Percentiles rank a stretch among this genome's conserved stretches.
These are phyloP conservation scores for Ophion obscuratus DNA, from an alignment of 2,888 invertebrate species.

Conservation along the genomic window DNA sequence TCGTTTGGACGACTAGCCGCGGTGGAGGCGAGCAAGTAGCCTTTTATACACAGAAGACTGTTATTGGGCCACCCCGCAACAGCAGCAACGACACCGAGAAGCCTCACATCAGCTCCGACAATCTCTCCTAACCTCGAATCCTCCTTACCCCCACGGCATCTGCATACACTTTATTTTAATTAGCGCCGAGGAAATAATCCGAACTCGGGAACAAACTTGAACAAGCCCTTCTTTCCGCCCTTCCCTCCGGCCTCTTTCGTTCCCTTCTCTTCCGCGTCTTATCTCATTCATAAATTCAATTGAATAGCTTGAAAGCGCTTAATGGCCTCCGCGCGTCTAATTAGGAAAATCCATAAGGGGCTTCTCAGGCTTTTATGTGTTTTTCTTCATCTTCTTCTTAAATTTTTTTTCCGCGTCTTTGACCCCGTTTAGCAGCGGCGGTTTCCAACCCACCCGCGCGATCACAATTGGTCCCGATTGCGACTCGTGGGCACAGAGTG, in stretches of 20 bases:
- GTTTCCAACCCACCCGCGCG: too few relatives aligned
- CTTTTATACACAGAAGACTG: not conserved
- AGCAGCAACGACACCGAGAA: constrained; percentile 4
- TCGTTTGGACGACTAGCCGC: constrained; percentile 31
- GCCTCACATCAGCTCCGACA: not conserved
- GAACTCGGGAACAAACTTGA: not conserved
- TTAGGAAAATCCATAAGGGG: constrained; percentile 48
- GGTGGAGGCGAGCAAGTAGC: not conserved
- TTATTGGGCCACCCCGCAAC: not conserved
- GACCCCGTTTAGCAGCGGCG: not conserved
- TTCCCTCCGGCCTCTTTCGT: not conserved
- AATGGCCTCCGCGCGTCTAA: constrained; percentile 31
- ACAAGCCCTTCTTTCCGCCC: not conserved
- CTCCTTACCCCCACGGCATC: not conserved
- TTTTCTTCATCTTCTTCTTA: constrained; percentile 12
- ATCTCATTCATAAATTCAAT: constrained; percentile 60
- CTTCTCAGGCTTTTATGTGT: not conserved
- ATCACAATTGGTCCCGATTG: too few relatives aligned
- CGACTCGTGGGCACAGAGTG: too few relatives aligned
- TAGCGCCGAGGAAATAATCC: constrained; percentile 41
- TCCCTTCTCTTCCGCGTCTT: constrained; percentile 2
- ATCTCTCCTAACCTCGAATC: constrained; percentile 20
- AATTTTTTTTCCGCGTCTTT: not conserved
- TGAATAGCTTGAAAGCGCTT: constrained; percentile 18
- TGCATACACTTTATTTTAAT: constrained; percentile 59